These are phyloP conservation scores for Anas capensis DNA, from an alignment of 2,797 vertebrate genomes.

Conservation along the genomic window DNA sequence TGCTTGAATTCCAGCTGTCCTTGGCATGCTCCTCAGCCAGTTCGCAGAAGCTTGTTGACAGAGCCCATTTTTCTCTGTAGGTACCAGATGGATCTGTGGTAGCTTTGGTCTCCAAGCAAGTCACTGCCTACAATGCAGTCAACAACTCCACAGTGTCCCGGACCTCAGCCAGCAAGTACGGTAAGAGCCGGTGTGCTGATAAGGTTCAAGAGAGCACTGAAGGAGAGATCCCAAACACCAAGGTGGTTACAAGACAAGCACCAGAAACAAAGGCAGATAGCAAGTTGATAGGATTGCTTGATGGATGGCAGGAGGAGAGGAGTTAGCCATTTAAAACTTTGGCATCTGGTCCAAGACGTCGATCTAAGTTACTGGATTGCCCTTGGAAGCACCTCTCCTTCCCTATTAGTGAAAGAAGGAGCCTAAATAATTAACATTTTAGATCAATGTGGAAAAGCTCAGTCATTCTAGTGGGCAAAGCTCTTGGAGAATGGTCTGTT, in stretches of 20 bases:
- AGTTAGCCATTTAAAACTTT: background rate
- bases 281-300: background rate
- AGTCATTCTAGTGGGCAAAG: background rate
- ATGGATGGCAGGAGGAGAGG: background rate
- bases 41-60: background rate
- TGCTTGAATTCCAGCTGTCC: background rate
- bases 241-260: background rate
- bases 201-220: background rate
- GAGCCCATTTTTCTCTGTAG: conserved; percentile 71
- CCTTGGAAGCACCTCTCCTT: background rate
- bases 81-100: conserved; percentile 94
- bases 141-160: conserved; percentile 98
- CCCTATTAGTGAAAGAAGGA: background rate
- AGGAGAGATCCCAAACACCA: rapidly evolving
- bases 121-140: conserved; percentile 95
- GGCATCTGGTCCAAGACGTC: background rate
- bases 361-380: background rate
- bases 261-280: background rate
- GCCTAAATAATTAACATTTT: background rate
- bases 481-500: background rate
- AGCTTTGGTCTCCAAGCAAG: conserved; percentile 97
- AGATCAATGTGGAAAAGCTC: background rate
- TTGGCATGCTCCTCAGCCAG: background rate
- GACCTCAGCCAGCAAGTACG: conserved; percentile 97
- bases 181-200: conserved; percentile 75